Percentiles rank a stretch among this genome's conserved stretches.
These are phyloP conservation scores for Laothoe populi DNA, from an alignment of 2,888 invertebrate species.

Conservation along the genomic window DNA sequence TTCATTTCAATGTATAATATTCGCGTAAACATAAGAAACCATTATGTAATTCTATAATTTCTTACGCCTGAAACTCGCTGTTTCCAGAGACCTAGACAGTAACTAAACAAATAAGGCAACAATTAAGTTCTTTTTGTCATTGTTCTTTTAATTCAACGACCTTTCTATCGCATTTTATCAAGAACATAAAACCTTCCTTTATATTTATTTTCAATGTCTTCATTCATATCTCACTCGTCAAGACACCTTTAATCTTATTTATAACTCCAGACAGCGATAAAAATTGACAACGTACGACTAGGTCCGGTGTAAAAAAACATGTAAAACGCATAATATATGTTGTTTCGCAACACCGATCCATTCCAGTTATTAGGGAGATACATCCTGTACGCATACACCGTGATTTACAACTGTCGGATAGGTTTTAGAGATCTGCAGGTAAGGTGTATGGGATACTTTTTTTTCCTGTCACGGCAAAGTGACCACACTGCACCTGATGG, in stretches of 20 bases:
- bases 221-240: constrained; percentile 1
- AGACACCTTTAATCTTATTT: constrained; percentile 11
- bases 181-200: background rate
- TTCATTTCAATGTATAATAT: too few species aligned
- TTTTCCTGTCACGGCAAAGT: too few species aligned
- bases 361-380: constrained; percentile 40
- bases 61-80: too few species aligned
- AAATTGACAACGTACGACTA: constrained; percentile 31
- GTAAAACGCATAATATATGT: constrained; percentile 32
- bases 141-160: background rate
- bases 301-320: constrained; percentile 41
- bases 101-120: too few species aligned
- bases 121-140: too few species aligned
- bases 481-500: too few species aligned
- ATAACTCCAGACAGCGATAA: constrained; percentile 29
- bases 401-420: constrained; percentile 53
- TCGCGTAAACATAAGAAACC: too few species aligned
- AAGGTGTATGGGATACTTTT: background rate
- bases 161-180: background rate
- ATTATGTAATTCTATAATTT: too few species aligned
- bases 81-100: too few species aligned
- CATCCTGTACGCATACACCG: constrained; percentile 63
- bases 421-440: constrained; percentile 2
- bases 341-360: constrained; percentile 21
- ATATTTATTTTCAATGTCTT: background rate